These are phyloP conservation scores for Aleadryas rufinucha DNA, from an alignment of 2,113 vertebrate genomes.

Conservation along the genomic window DNA sequence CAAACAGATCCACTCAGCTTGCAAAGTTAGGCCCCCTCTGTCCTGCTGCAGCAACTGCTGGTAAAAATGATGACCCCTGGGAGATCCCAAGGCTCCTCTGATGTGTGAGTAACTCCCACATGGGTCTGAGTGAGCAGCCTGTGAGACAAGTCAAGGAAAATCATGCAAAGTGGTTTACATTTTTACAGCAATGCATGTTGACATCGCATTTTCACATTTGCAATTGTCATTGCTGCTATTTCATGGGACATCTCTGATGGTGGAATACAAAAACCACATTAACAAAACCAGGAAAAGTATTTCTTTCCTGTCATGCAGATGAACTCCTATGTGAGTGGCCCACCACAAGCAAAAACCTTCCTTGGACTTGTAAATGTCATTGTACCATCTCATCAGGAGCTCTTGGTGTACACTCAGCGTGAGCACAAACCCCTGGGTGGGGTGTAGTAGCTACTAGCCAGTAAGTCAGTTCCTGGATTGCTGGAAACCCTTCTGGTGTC, in stretches of 20 bases:
- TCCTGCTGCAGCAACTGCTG: not conserved
- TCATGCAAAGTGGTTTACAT: fast-evolving
- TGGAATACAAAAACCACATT: not conserved
- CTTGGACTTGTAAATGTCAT: not conserved
- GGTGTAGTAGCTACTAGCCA: not conserved
- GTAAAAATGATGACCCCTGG: not conserved
- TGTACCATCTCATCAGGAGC: not conserved
- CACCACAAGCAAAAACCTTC: not conserved
- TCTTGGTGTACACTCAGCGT: not conserved
- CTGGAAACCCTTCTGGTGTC: not conserved
- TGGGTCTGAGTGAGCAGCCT: not conserved
- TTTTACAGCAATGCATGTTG: not conserved
- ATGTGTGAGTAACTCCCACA: not conserved
- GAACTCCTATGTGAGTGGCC: not conserved
- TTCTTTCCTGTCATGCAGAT: not conserved
- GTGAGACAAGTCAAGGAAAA: not conserved
- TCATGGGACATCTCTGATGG: not conserved
- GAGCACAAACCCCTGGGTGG: not conserved
- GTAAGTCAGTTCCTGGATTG: not conserved
- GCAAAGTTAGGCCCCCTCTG: not conserved
- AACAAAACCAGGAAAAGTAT: not conserved
- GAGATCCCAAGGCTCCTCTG: not conserved
- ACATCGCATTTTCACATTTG: not conserved
- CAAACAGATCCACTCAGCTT: not conserved
- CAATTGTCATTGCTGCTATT: not conserved